These are phyloP conservation scores for Cyrtorhinus lividipennis DNA, from an alignment of 1,140 invertebrate species.

Conservation along the genomic window DNA sequence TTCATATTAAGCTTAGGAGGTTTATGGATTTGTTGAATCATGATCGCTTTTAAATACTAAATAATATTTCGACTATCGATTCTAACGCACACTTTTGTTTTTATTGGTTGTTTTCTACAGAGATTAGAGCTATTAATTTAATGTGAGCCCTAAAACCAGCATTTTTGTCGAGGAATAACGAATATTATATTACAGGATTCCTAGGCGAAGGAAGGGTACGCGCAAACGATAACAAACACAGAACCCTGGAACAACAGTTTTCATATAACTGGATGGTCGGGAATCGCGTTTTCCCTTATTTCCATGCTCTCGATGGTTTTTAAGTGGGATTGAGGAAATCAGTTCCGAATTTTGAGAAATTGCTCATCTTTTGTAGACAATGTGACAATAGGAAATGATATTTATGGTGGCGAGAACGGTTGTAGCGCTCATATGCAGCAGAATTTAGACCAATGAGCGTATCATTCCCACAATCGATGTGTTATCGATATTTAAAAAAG, in stretches of 20 bases:
- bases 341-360: no score
- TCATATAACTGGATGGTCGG: neutral
- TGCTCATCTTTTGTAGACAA: no score
- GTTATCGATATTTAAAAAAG: no score
- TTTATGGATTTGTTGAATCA: neutral
- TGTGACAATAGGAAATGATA: no score
- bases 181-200: constrained; percentile 6
- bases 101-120: neutral
- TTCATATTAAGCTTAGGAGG: neutral
- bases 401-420: no score
- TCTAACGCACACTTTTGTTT: neutral
- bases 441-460: no score
- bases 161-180: constrained; percentile 14
- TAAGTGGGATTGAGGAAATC: no score
- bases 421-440: no score
- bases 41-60: neutral
- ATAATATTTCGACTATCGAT: neutral
- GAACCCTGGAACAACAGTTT: constrained; percentile 1
- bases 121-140: neutral
- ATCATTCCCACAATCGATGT: no score
- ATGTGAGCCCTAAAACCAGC: constrained; percentile 23
- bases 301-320: no score
- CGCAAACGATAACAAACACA: constrained; percentile 6
- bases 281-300: no score
- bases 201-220: constrained; percentile 14